These are phyloP conservation scores for Drusus annulatus DNA, from an alignment of 1,140 invertebrate species.

Conservation along the genomic window DNA sequence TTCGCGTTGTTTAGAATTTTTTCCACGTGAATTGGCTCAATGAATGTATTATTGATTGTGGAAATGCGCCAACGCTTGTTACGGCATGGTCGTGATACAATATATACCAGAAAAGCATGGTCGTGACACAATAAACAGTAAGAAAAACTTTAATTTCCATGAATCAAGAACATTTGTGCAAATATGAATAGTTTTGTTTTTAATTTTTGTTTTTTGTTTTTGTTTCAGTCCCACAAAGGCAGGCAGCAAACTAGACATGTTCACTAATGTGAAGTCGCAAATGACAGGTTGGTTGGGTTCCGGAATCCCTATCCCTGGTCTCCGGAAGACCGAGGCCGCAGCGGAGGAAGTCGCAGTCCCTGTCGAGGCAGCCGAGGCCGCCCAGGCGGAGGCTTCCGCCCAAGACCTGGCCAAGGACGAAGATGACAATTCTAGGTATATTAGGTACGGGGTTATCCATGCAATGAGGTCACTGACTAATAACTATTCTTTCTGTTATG, in stretches of 20 bases:
- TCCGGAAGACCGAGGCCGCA: conserved; percentile 71
- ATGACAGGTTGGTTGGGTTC: conserved; percentile 86
- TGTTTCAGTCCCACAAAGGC: conserved; percentile 77
- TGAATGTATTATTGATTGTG: no score
- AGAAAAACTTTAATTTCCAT: no score
- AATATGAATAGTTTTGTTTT: conserved; percentile 8
- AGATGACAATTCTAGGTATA: conserved; percentile 87
- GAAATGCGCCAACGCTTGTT: no score
- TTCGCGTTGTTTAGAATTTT: no score
- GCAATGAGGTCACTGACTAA: conserved; percentile 56
- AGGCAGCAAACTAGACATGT: conserved; percentile 81
- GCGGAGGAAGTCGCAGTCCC: conserved; percentile 65
- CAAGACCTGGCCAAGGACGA: conserved; percentile 78
- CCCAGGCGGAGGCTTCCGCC: conserved; percentile 66
- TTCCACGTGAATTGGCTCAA: no score
- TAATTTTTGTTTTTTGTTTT: conserved; percentile 22
- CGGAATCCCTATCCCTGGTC: conserved; percentile 79
- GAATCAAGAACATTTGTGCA: not conserved
- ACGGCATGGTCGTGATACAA: no score
- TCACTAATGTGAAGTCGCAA: conserved; percentile 86
- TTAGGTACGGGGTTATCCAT: conserved; percentile 73
- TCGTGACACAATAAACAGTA: no score
- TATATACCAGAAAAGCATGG: no score
- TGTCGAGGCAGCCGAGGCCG: conserved; percentile 66
- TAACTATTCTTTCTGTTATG: not conserved